Percentiles rank a stretch among this genome's conserved stretches.
phyloP scores from a whole-genome alignment of 2,797 vertebrate genomes.

The Acropternis orthonyx region DNA sequence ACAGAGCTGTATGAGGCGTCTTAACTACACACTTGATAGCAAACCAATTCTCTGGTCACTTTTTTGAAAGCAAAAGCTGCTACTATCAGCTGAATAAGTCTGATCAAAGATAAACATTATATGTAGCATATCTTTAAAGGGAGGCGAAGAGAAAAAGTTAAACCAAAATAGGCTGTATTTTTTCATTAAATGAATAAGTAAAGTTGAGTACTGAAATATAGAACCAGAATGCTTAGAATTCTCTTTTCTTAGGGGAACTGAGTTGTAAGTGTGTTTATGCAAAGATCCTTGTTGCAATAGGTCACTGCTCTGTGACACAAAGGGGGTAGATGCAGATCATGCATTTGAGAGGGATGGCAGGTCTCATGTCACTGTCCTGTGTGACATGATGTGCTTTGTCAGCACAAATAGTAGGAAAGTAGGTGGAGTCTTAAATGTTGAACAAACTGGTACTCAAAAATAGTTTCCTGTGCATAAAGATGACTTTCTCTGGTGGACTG shows the following conservation, averaged over 20 bases:
- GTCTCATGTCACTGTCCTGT: neutral
- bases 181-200: neutral
- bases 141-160: slow-evolving; percentile 10
- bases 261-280: neutral
- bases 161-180: neutral
- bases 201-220: slow-evolving; percentile 1
- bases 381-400: neutral
- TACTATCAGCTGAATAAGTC: slow-evolving; percentile 31
- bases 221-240: neutral
- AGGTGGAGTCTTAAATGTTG: neutral
- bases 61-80: slow-evolving; percentile 43
- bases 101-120: slow-evolving; percentile 57
- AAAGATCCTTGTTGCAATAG: neutral
- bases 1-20: slow-evolving; percentile 61
- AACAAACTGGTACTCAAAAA: neutral
- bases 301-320: neutral
- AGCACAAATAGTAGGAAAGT: neutral
- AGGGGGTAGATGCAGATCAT: neutral
- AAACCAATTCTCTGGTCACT: slow-evolving; percentile 69
- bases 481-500: neutral
- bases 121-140: neutral
- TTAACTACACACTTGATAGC: slow-evolving; percentile 67
- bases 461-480: neutral
- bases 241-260: neutral
- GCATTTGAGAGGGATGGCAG: neutral